A percentile compares a stretch with the other conserved stretches of the same genome.
These are phyloP conservation scores for Drosophila guanche DNA, from an alignment of 1,140 invertebrate genomes.

Conservation along the genomic window DNA sequence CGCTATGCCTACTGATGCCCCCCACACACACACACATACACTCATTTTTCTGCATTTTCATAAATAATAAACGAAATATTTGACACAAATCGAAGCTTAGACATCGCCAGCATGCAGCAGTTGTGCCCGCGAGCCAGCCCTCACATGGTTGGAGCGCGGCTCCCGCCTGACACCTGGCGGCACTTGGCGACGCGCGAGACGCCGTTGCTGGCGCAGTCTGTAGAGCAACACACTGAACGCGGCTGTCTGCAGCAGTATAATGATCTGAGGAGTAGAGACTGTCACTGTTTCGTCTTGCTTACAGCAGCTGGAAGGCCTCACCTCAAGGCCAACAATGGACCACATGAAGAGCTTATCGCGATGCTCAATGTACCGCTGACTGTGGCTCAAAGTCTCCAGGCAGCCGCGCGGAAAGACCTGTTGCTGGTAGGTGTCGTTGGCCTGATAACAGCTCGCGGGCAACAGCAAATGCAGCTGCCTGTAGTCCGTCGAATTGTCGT, in stretches of 20 bases:
- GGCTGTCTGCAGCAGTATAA: constrained; percentile 63
- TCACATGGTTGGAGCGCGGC: constrained; percentile 60
- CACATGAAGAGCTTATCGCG: constrained; percentile 73
- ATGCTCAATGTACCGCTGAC: constrained; percentile 47
- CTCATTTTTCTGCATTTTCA: constrained; percentile 29
- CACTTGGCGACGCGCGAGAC: constrained; percentile 48
- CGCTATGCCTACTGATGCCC: constrained; percentile 62
- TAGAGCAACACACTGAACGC: constrained; percentile 59
- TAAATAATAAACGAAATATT: constrained; percentile 55
- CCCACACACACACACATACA: background rate
- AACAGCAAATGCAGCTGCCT: constrained; percentile 52
- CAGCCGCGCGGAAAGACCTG: constrained; percentile 52
- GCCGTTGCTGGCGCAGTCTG: constrained; percentile 48
- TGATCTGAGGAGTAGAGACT: constrained; percentile 36
- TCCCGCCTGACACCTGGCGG: constrained; percentile 66
- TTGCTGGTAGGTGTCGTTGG: constrained; percentile 30
- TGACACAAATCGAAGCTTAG: constrained; percentile 28
- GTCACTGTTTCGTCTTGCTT: background rate
- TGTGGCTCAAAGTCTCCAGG: constrained; percentile 44
- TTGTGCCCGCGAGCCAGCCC: constrained; percentile 47
- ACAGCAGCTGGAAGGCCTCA: constrained; percentile 27
- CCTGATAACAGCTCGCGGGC: constrained; percentile 75
- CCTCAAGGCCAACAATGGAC: constrained; percentile 73
- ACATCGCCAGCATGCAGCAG: constrained; percentile 44
- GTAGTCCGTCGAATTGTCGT: constrained; percentile 65